Conservation (phyloP, 1,140 invertebrate genomes). For the Parasteatoda tepidariorum region DNA sequence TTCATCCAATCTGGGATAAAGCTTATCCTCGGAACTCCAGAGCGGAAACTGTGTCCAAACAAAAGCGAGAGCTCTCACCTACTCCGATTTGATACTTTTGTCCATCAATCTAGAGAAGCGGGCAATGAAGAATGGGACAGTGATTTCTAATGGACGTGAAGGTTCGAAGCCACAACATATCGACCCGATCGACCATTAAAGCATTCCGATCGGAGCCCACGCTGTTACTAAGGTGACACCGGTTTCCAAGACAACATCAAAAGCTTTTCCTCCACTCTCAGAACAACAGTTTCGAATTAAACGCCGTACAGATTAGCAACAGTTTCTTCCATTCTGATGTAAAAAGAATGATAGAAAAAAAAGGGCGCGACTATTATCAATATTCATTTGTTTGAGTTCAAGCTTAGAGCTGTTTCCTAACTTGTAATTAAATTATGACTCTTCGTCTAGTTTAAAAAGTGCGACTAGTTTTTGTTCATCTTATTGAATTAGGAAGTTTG, state of each 20-base stretch:
- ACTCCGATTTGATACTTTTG: neutral
- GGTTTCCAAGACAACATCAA: constrained; percentile 7
- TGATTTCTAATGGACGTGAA: constrained; percentile 37
- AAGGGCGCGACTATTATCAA: too few relatives aligned
- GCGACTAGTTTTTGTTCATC: too few relatives aligned
- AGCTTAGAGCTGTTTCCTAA: too few relatives aligned
- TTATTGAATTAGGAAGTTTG: too few relatives aligned
- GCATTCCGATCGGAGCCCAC: constrained; percentile 48
- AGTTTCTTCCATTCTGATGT: neutral
- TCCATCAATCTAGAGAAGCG: neutral
- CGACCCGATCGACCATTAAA: constrained; percentile 46
- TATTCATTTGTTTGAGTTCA: too few relatives aligned
- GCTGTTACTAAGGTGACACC: constrained; percentile 14
- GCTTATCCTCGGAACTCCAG: too few relatives aligned
- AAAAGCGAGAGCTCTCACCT: too few relatives aligned
- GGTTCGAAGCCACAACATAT: constrained; percentile 29
- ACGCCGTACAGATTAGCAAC: neutral
- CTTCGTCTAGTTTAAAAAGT: too few relatives aligned
- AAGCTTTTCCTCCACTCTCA: neutral
- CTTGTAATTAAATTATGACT: too few relatives aligned
- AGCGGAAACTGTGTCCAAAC: too few relatives aligned
- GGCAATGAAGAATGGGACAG: neutral
- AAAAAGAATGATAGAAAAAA: neutral
- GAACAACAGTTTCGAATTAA: constrained; percentile 4
- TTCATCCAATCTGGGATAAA: too few relatives aligned